Percentiles rank a stretch among this genome's conserved stretches.
phyloP scores from a whole-genome alignment of 2,888 invertebrate species.

The Lomographa bimaculata region DNA sequence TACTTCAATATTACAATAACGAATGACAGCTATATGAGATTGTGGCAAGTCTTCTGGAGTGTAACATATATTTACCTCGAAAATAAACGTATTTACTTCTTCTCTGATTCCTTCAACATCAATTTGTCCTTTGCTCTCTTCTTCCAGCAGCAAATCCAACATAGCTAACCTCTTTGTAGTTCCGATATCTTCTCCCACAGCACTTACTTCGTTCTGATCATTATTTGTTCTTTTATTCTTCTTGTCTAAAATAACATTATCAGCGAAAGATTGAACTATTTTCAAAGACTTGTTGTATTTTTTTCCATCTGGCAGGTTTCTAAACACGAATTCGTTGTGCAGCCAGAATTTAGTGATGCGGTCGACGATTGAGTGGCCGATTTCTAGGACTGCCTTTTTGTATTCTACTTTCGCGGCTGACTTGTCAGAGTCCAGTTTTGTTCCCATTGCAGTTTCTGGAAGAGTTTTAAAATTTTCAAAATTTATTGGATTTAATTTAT shows the following conservation, averaged over 20 bases:
- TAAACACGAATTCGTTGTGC: conserved; percentile 77
- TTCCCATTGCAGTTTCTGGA: conserved; percentile 86
- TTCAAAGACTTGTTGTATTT: conserved; percentile 68
- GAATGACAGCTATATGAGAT: too few relatives aligned
- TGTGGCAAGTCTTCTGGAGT: too few relatives aligned
- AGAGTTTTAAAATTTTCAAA: too few relatives aligned
- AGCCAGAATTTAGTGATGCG: conserved; percentile 80
- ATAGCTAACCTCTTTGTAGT: conserved; percentile 83
- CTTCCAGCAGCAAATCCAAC: conserved; percentile 85
- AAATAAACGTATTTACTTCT: conserved; percentile 89
- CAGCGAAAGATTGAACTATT: conserved; percentile 78
- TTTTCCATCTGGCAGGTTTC: conserved; percentile 63
- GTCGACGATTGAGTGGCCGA: conserved; percentile 48
- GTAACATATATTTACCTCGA: conserved; percentile 35
- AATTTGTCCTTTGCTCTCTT: conserved; percentile 82
- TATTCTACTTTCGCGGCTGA: conserved; percentile 67
- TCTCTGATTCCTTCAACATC: conserved; percentile 86
- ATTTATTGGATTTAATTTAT: too few relatives aligned
- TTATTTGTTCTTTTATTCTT: conserved; percentile 39
- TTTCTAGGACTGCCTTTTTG: conserved; percentile 69
- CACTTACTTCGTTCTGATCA: conserved; percentile 11
- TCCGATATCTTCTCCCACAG: conserved; percentile 23
- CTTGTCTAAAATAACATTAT: conserved; percentile 78
- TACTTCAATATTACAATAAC: too few relatives aligned
- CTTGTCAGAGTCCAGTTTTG: conserved; percentile 67